phyloP scores from a whole-genome alignment of 2,888 invertebrate species.

The Callinectes sapidus region DNA sequence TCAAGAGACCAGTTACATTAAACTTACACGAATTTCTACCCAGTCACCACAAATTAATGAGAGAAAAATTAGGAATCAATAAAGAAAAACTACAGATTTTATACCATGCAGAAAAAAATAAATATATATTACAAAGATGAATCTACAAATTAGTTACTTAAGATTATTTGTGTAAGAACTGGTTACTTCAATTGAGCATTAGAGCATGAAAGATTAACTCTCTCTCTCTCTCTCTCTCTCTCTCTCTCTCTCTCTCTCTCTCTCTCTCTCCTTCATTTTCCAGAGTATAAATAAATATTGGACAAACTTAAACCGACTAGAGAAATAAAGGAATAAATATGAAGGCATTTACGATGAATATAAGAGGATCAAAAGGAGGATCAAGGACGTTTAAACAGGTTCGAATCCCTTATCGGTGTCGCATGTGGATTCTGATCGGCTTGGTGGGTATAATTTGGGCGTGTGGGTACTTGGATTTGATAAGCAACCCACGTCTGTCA shows the following conservation, averaged over 20 bases:
- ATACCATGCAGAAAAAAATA: no score
- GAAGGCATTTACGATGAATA: neutral
- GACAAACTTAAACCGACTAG: neutral
- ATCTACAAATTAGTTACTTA: no score
- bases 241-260: conserved; percentile 47
- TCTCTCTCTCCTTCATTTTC: conserved; percentile 31
- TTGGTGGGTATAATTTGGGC: conserved; percentile 39
- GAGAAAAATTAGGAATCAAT: no score
- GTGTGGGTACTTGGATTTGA: conserved; percentile 47
- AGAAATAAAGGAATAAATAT: neutral
- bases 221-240: conserved; percentile 47
- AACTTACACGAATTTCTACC: no score
- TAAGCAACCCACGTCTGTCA: conserved; percentile 35
- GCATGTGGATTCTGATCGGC: neutral
- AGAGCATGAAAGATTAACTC: neutral
- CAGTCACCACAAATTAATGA: no score
- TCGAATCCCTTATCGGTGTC: neutral
- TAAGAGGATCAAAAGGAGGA: neutral
- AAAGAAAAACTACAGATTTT: no score
- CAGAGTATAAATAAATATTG: no score
- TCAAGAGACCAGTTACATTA: no score
- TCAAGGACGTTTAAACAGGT: neutral
- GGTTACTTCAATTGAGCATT: no score
- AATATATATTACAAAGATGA: no score
- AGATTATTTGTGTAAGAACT: no score